phyloP scores from a whole-genome alignment of 2,113 vertebrate species.

The Oncorhynchus gorbuscha region DNA sequence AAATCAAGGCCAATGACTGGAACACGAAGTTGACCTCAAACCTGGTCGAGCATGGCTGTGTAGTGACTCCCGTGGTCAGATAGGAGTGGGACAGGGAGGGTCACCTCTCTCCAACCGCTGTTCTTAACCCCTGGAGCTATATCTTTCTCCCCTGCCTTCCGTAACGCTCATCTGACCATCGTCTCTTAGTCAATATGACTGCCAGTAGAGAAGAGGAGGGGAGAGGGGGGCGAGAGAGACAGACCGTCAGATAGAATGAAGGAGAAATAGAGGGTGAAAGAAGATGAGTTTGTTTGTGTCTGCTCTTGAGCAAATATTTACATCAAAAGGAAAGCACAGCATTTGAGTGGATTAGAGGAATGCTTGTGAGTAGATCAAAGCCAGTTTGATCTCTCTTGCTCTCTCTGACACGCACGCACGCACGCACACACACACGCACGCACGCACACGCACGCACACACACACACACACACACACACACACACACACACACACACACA shows the following conservation, averaged over 20 bases:
- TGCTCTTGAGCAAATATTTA: slow-evolving; percentile 10
- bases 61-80: too few relatives aligned
- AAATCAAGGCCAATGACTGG: not conserved
- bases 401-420: not conserved
- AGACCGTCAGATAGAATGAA: not conserved
- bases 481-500: too few relatives aligned
- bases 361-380: slow-evolving; percentile 16
- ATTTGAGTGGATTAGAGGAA: slow-evolving; percentile 27
- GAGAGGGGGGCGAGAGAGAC: not conserved
- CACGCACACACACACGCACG: not conserved
- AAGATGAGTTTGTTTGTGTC: not conserved
- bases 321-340: not conserved
- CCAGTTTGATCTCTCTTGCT: not conserved
- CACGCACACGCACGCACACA: not conserved
- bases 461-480: too few relatives aligned
- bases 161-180: not conserved
- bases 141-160: not conserved
- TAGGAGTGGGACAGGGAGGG: too few relatives aligned
- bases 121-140: too few relatives aligned
- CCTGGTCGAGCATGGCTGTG: too few relatives aligned
- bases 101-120: too few relatives aligned
- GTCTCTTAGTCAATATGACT: not conserved
- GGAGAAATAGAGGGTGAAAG: not conserved
- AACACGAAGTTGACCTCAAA: not conserved
- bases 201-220: not conserved